These are phyloP conservation scores for Nycticorax nycticorax DNA, from an alignment of 2,113 vertebrate species.

Conservation along the genomic window DNA sequence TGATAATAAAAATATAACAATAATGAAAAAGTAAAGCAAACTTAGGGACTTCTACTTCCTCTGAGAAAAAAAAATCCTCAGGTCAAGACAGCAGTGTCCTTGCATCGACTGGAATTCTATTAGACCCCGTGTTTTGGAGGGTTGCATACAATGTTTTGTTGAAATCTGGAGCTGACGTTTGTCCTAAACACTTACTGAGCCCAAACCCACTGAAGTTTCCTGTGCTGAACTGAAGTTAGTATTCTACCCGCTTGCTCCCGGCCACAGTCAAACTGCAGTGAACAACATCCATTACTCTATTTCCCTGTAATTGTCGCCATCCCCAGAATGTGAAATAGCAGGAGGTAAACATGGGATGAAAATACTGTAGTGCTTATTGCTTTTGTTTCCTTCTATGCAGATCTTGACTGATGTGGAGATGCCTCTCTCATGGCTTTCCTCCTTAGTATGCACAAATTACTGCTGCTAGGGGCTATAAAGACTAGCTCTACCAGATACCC, in stretches of 20 bases:
- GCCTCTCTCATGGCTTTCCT: neutral
- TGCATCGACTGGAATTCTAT: neutral
- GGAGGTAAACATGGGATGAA: neutral
- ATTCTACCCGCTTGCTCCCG: neutral
- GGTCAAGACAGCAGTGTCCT: neutral
- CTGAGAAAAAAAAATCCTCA: neutral
- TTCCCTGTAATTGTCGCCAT: neutral
- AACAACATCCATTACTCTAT: neutral
- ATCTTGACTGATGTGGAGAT: neutral
- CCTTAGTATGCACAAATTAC: neutral
- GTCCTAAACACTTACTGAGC: neutral
- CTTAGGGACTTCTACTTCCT: neutral
- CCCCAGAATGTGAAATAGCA: neutral
- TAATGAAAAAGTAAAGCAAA: neutral
- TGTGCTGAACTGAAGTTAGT: neutral
- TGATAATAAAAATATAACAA: neutral
- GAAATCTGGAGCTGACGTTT: neutral
- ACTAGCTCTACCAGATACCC: neutral
- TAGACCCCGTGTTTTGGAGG: rapidly evolving
- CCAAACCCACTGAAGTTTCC: neutral
- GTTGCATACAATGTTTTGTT: neutral
- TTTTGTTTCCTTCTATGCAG: neutral
- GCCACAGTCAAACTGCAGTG: neutral
- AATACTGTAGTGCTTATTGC: neutral
- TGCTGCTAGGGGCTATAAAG: neutral